phyloP scores from a whole-genome alignment of 2,113 vertebrate genomes.

The Syngnathus floridae region DNA sequence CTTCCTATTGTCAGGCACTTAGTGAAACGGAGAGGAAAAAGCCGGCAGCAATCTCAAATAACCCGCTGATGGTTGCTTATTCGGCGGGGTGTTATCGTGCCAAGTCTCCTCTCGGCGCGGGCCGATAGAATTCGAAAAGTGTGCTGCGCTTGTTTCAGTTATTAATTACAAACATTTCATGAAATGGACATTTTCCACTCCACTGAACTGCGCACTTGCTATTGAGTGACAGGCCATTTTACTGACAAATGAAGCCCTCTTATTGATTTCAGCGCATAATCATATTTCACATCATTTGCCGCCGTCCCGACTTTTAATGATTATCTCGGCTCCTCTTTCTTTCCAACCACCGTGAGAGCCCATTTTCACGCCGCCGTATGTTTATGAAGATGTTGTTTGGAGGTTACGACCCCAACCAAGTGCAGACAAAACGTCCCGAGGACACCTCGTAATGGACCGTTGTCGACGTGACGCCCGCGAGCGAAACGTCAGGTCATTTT shows the following conservation, averaged over 20 bases:
- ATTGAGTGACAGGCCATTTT: slow-evolving; percentile 38
- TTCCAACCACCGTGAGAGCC: slow-evolving; percentile 15
- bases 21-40: slow-evolving; percentile 40
- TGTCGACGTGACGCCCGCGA: slow-evolving; percentile 15
- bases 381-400: slow-evolving; percentile 53
- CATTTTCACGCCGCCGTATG: slow-evolving; percentile 35
- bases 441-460: slow-evolving; percentile 41
- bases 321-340: neutral
- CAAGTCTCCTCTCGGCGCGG: no score
- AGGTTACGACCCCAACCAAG: slow-evolving; percentile 31
- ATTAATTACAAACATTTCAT: slow-evolving; percentile 56
- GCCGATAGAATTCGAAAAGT: slow-evolving; percentile 36
- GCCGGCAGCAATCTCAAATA: slow-evolving; percentile 37
- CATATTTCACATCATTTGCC: slow-evolving; percentile 24
- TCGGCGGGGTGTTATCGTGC: slow-evolving; percentile 46
- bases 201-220: slow-evolving; percentile 20
- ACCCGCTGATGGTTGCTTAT: slow-evolving; percentile 40
- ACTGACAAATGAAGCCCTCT: slow-evolving; percentile 20
- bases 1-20: slow-evolving; percentile 32
- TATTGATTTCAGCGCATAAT: slow-evolving; percentile 43
- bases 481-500: slow-evolving; percentile 12
- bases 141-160: slow-evolving; percentile 42
- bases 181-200: slow-evolving; percentile 45
- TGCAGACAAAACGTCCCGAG: slow-evolving; percentile 40
- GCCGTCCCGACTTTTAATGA: slow-evolving; percentile 1